Evolutionary conservation across 2,888 invertebrate species (phyloP).

Genomic region (Loripinus fragilis): DNA sequence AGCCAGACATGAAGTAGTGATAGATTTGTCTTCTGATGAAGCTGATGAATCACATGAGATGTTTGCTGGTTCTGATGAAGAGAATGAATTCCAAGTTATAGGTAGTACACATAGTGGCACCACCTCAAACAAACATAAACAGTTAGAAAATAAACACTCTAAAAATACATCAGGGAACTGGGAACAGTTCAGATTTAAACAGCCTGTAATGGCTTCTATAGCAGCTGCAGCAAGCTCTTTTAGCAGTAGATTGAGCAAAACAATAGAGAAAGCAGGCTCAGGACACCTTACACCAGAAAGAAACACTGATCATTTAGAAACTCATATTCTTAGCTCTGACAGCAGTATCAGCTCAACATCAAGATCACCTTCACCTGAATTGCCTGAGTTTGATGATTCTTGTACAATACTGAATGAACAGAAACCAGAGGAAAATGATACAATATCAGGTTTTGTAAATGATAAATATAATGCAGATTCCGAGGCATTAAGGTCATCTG

Average conservation of each 20-base stretch:
- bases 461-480: conserved; percentile 3
- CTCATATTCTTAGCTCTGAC: too few species aligned
- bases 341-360: not conserved
- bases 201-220: not conserved
- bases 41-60: not conserved
- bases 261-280: not conserved
- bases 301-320: not conserved
- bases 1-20: not conserved
- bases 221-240: conserved; percentile 13
- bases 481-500: not conserved
- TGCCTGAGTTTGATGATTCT: not conserved
- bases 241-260: conserved; percentile 11
- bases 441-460: not conserved
- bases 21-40: not conserved
- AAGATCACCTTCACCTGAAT: not conserved
- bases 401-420: not conserved
- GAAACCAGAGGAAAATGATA: not conserved
- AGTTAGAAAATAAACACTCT: not conserved
- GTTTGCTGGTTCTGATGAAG: not conserved
- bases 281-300: not conserved
- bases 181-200: not conserved
- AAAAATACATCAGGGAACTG: not conserved
- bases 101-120: not conserved
- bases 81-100: not conserved
- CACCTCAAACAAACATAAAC: not conserved